Evolutionary conservation across 2,888 invertebrate species (phyloP), one percentile per base, ranked within the genome.

Genomic region (Drosophila hamatofila): DNA sequence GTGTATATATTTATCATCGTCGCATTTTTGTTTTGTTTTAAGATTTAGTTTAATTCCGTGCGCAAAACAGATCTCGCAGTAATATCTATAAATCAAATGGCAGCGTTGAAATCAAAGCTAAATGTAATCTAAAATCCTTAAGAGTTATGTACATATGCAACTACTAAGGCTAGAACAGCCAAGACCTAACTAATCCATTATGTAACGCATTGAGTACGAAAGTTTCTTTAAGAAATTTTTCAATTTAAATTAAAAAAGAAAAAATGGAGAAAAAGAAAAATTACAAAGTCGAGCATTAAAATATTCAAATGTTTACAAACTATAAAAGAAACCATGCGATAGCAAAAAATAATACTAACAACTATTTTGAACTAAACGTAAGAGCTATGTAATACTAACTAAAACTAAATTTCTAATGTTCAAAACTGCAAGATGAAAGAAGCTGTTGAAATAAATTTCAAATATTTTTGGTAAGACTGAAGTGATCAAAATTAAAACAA

Each of bases 381-480:
- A 39, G 27, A 63, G n/a, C 16, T 37, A 37, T 42, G 39, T 25
- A 46, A 57, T 21, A 56, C 23, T 44, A 33, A 56, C 27, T 41
- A 60, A 56, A 37, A 62, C 41, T 63, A 52, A 67, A 59, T 70
- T 69, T 77, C 18, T 46, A 72, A 72, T 67, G 75, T 76, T 75
- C 41, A 61, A 67, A 77, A 62, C 56, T 46, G 42, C 48, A 60
- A 58, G 42, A 58, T 44, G 44, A 44, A 37, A 63, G 58, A 58
- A 60, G 46, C 39, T 42, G 62, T 75, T 72, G 49, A 75, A 59
- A 48, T 49, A 66, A 74, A 49, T 49, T 27, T 12, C 30, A 48
- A 49, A 73, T 76, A 72, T 86, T 86, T 85, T 85, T 83, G 88
- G 85, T 87, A 89, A 87, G 86, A 87, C 86, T 87, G 86, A 87